Base-by-base conservation (phyloP, 2,113 vertebrate species). In the Ailurus styani region DNA sequence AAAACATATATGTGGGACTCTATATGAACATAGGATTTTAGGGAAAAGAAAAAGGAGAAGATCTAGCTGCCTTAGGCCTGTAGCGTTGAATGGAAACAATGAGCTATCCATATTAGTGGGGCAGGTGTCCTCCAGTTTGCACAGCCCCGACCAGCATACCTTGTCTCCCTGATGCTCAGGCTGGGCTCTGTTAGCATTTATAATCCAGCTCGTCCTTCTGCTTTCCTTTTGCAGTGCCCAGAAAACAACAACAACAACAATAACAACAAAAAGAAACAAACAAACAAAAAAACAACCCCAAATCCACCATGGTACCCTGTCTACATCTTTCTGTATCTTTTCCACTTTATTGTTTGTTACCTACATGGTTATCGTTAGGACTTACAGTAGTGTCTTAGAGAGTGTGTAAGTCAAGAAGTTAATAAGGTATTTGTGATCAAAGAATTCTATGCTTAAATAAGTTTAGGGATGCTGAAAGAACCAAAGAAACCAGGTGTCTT, bases 61-160 rank as follows among this genome's bases (percentile, higher is more conserved):
- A n/a, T 45, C 5, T 37, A 29, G 1, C 23, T 13, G 10, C 31
- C 14, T 17, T 40, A 27, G n/a, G 6, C 34, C 42, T 23, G 6
- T 23, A 18, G 4, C 17, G 1, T 29, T 73, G n/a, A 57, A 23
- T 60, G 34, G 40, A 12, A 54, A 52, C 0, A 7, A 3, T 54
- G 8, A 18, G 27, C 23, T 14, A 8, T 37, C 27, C 15, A 8
- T 13, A 14, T 64, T 6, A 45, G 42, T 3, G 17, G 50, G 66
- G 5, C 29, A 2, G 2, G 0, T 52, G 17, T 21, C 37, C 31
- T 31, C 10, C 1, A 7, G 37, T 20, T 18, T 40, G 31, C 34
- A 37, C 7, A 27, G 18, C 7, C 4, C 2, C 29, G 11, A 3
- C 6, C 18, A 15, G 66, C 31, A 52, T 0, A 40, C 60, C 10